A percentile compares a stretch with the other conserved stretches of the same genome.
Evolutionary conservation across 2,113 vertebrate genomes (phyloP).

Genomic region (Orcinus orca): DNA sequence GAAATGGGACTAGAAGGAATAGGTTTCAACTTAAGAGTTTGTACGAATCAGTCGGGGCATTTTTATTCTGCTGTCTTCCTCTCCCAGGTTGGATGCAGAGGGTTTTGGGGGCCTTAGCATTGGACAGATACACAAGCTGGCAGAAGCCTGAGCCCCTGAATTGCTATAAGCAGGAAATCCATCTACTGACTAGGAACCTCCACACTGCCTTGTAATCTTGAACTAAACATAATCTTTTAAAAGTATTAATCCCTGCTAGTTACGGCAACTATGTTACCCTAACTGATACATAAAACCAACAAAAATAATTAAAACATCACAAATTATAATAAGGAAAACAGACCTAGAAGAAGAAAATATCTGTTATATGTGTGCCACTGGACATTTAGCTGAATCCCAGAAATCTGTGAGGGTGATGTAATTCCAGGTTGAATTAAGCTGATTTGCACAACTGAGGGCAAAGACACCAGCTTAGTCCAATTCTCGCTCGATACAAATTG

Average conservation of each 20-base stretch:
- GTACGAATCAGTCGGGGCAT: background rate
- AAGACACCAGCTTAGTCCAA: background rate
- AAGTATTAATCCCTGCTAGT: background rate
- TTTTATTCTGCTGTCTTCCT: background rate
- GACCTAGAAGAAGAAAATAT: background rate
- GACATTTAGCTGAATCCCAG: background rate
- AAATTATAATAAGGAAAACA: background rate
- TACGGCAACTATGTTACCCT: background rate
- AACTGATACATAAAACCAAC: background rate
- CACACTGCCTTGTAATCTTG: background rate
- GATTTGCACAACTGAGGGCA: background rate
- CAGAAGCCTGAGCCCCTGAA: background rate
- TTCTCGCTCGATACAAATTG: background rate
- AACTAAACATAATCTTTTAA: background rate
- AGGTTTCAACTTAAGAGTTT: background rate
- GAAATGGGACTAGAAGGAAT: background rate
- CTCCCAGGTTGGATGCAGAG: background rate
- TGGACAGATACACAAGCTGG: background rate
- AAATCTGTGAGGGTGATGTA: background rate
- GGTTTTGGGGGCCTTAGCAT: background rate
- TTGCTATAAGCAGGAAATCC: background rate
- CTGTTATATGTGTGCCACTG: background rate
- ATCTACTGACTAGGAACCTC: background rate
- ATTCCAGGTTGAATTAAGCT: background rate
- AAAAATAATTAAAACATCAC: background rate